Evolutionary conservation across 2,113 vertebrate species (phyloP).

Genomic region (Pogonocichla stellata): DNA sequence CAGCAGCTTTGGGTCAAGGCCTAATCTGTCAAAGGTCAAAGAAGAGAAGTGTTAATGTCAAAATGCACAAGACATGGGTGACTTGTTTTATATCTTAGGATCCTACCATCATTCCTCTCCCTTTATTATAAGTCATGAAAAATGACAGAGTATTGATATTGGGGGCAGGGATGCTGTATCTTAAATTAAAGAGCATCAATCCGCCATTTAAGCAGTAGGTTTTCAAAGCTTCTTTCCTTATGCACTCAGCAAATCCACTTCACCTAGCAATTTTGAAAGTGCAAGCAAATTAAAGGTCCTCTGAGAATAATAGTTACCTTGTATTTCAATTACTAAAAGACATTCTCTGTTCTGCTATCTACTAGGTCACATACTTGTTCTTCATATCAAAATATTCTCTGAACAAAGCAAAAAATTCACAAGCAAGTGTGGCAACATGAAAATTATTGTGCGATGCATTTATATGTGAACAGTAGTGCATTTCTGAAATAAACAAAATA

Average conservation of each 20-base stretch:
- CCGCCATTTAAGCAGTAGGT: constrained; percentile 24
- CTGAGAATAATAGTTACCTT: not conserved
- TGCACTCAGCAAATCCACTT: not conserved
- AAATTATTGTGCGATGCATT: not conserved
- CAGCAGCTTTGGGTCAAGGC: constrained; percentile 96
- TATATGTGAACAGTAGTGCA: not conserved
- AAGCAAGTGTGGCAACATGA: not conserved
- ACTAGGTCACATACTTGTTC: not conserved
- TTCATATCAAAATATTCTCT: not conserved
- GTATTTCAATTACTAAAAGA: not conserved
- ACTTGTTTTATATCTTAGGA: constrained; percentile 70
- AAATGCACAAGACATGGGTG: constrained; percentile 67
- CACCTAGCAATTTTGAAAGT: not conserved
- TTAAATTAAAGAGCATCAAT: constrained; percentile 72
- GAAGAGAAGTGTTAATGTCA: constrained; percentile 77
- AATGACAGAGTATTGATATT: constrained; percentile 84
- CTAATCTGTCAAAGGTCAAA: constrained; percentile 87
- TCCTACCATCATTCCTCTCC: constrained; percentile 62
- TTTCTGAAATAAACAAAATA: not conserved
- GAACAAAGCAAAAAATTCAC: constrained; percentile 28
- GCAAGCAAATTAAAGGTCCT: not conserved
- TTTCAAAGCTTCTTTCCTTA: constrained; percentile 29
- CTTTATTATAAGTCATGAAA: constrained; percentile 72
- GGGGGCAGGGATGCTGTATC: constrained; percentile 38
- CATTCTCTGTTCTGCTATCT: not conserved